A percentile compares a stretch with the other conserved stretches of the same genome.
Evolutionary conservation across 1,140 invertebrate genomes (phyloP).

Genomic region (Drosophila burlai): DNA sequence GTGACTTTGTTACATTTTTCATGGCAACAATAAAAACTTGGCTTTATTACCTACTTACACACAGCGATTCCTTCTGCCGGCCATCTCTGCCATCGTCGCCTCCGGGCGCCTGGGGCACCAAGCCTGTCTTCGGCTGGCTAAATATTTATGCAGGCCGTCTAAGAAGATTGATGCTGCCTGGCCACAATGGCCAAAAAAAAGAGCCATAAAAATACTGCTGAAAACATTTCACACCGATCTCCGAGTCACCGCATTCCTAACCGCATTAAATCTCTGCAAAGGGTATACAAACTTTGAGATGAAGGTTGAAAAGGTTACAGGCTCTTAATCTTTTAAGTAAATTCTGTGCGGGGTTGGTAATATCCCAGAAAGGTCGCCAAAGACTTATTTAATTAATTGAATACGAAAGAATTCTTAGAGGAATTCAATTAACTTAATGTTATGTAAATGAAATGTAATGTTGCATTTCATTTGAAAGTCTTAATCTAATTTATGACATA

Average conservation of each 20-base stretch:
- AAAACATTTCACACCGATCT: conserved; percentile 64
- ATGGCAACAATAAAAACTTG: conserved; percentile 77
- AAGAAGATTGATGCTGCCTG: conserved; percentile 75
- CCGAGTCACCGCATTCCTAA: conserved; percentile 33
- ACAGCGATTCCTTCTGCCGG: conserved; percentile 42
- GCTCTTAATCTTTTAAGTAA: not conserved
- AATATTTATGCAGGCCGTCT: conserved; percentile 75
- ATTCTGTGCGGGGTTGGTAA: not conserved
- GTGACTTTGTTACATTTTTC: conserved; percentile 82
- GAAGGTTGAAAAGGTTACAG: conserved; percentile 5
- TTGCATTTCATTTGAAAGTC: not conserved
- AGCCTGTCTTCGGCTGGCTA: conserved; percentile 52
- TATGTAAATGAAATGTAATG: not conserved
- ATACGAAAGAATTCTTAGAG: not conserved
- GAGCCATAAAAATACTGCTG: conserved; percentile 49
- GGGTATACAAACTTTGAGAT: conserved; percentile 11
- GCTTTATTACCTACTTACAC: conserved; percentile 79
- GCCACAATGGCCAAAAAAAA: conserved; percentile 49
- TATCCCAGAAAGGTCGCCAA: not conserved
- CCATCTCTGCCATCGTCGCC: not conserved
- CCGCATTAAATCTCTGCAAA: conserved; percentile 27
- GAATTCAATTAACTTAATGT: not conserved
- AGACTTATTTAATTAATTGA: not conserved
- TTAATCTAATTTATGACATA: rapidly evolving
- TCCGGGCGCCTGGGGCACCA: not conserved